A percentile compares a stretch with the other conserved stretches of the same genome.
Conservation (phyloP, 2,888 invertebrate genomes). For the Sclerodermus sp. region DNA sequence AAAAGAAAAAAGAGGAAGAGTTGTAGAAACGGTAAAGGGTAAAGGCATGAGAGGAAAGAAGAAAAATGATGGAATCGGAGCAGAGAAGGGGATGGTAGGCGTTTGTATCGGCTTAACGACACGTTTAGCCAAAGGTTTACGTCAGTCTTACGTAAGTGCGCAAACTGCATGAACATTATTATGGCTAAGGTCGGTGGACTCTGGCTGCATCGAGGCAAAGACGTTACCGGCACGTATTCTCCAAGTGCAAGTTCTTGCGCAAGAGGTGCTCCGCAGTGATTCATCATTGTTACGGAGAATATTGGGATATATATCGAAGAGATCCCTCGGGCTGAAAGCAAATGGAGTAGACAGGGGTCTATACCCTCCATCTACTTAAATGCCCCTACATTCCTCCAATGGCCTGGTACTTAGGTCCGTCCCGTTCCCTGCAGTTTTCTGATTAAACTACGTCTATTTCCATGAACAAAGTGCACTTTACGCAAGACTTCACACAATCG, state of each 20-base stretch:
- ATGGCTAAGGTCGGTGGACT: conserved; percentile 10
- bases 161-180: conserved; percentile 23
- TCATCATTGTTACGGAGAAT: conserved; percentile 42
- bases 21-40: too few relatives aligned
- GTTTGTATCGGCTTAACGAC: too few relatives aligned
- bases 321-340: conserved; percentile 38
- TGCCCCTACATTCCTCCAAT: conserved; percentile 32
- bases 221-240: not conserved
- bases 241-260: conserved; percentile 36
- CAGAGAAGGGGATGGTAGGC: not conserved
- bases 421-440: conserved; percentile 31
- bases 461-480: conserved; percentile 26
- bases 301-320: conserved; percentile 42
- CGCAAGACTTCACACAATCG: conserved; percentile 23
- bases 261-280: conserved; percentile 39
- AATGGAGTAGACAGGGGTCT: conserved; percentile 41
- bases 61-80: too few relatives aligned
- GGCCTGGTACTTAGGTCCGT: conserved; percentile 24
- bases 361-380: conserved; percentile 43
- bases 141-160: conserved; percentile 24
- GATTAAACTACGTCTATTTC: conserved; percentile 38
- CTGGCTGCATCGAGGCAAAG: not conserved
- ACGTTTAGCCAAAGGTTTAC: conserved; percentile 20
- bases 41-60: too few relatives aligned
- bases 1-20: too few relatives aligned